Evolutionary conservation across 2,113 vertebrate genomes (phyloP), one percentile per base, ranked within the genome.

Genomic region (Crotalus viridis): DNA sequence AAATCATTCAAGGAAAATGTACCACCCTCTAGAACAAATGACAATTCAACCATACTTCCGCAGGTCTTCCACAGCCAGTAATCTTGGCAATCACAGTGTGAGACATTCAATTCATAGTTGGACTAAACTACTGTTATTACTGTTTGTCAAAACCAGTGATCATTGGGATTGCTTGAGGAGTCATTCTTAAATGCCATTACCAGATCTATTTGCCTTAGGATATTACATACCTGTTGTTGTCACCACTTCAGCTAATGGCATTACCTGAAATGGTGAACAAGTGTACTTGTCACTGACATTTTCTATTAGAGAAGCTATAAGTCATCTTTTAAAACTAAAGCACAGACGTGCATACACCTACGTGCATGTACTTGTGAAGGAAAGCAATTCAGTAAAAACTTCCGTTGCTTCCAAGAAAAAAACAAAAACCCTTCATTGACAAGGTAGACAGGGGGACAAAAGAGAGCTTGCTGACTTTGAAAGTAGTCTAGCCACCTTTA

Each of bases 81-180:
- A 95, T 91, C 91, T 92, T 4, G 3, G 89, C 91, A 94, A 93
- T 86, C 69, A 59, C 64, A 26, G 26, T n/a, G n/a, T 0, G 0
- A 96, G 89, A 3, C 94, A 91, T 89, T 95, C 93, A 93, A 91
- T 92, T 93, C 91, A 93, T 91, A 92, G 89, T 64, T 88, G 88
- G 93, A 92, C 95, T 92, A 94, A 97, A 95, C 92, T 95, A 95
- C 93, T 94, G 74, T 94, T 96, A 96, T 95, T 95, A 92, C 90
- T 91, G 59, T 94, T 95, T 97, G 96, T 96, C 96, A 96, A 94
- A 96, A 94, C 85, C 39, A 93, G 93, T 96, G 96, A 96, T 96
- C 94, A 56, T 92, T 92, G 0, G 1, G 85, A 95, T 95, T 95
- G 95, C 95, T 94, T 10, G 46, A 93, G 92, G 95, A 92, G 54